A percentile compares a stretch with the other conserved stretches of the same genome.
These are phyloP conservation scores for Halictus quadricinctus DNA, from an alignment of 2,888 invertebrate species.

Conservation along the genomic window DNA sequence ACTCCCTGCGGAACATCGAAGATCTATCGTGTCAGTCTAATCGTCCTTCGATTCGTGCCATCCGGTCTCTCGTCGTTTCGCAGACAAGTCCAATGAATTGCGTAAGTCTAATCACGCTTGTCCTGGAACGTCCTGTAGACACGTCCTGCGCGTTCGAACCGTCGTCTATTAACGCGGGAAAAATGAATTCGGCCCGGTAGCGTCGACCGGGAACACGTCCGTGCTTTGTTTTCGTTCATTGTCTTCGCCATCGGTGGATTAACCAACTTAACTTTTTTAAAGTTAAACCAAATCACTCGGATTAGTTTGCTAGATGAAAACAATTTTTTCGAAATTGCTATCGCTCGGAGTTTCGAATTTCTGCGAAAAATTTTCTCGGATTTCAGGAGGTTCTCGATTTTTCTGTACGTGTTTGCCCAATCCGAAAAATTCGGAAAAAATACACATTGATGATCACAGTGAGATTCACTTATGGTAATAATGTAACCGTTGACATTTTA, in stretches of 20 bases:
- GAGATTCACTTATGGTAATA: too few species aligned
- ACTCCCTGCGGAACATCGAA: neutral
- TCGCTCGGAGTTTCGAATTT: too few species aligned
- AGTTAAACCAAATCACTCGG: too few species aligned
- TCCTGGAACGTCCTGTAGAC: neutral
- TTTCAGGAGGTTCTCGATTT: too few species aligned
- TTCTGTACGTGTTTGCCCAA: too few species aligned
- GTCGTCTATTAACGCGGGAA: neutral
- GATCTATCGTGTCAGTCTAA: neutral
- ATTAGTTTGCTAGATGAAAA: too few species aligned
- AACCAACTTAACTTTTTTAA: neutral
- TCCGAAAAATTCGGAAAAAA: too few species aligned
- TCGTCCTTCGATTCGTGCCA: neutral
- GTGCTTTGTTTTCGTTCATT: neutral
- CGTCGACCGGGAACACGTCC: neutral
- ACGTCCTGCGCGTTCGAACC: neutral
- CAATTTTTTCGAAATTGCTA: too few species aligned
- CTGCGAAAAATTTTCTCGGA: too few species aligned
- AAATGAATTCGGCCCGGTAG: neutral
- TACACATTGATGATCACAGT: too few species aligned
- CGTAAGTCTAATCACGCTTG: neutral
- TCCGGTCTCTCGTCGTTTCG: neutral
- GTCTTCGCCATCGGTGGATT: neutral
- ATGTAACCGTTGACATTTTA: too few species aligned
- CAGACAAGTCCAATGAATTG: neutral